A percentile compares a stretch with the other conserved stretches of the same genome.
These are phyloP conservation scores for Ormyrus labotus DNA, from an alignment of 2,888 invertebrate species.

Conservation along the genomic window DNA sequence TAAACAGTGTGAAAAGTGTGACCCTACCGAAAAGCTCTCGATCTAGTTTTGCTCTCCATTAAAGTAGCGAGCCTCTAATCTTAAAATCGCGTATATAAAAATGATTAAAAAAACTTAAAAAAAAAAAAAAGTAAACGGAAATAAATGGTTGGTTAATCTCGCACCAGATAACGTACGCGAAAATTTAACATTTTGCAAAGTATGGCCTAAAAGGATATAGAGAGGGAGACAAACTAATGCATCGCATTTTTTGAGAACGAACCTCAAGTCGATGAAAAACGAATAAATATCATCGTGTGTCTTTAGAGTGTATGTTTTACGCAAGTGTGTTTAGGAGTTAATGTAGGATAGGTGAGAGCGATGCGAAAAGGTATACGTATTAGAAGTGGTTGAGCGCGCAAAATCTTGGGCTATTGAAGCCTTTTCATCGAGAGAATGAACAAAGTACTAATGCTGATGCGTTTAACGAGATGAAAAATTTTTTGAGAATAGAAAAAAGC, in stretches of 20 bases:
- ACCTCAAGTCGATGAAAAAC: slow-evolving; percentile 35
- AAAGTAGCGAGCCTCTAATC: slow-evolving; percentile 55
- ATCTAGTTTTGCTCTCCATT: slow-evolving; percentile 58
- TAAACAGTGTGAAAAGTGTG: slow-evolving; percentile 26
- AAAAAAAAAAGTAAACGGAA: slow-evolving; percentile 15
- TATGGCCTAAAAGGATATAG: slow-evolving; percentile 50
- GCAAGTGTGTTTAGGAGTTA: slow-evolving; percentile 54
- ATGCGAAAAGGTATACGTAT: slow-evolving; percentile 52
- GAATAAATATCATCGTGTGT: slow-evolving; percentile 50
- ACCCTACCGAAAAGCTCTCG: slow-evolving; percentile 55
- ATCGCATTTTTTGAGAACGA: slow-evolving; percentile 35
- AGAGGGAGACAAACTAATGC: slow-evolving; percentile 19
- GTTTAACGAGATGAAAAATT: slow-evolving; percentile 21
- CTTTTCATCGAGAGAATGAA: slow-evolving; percentile 41
- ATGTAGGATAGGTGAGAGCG: slow-evolving; percentile 49
- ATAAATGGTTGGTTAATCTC: slow-evolving; percentile 31
- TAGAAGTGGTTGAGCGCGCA: slow-evolving; percentile 42
- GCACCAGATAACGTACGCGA: slow-evolving; percentile 18
- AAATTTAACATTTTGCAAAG: slow-evolving; percentile 36
- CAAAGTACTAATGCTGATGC: slow-evolving; percentile 10
- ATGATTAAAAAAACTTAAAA: slow-evolving; percentile 32
- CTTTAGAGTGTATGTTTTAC: slow-evolving; percentile 56
- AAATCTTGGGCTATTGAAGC: slow-evolving; percentile 30
- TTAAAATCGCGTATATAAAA: slow-evolving; percentile 45
- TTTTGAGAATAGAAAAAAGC: slow-evolving; percentile 5